Evolutionary conservation across 2,797 vertebrate species (phyloP).

Genomic region (Malacoraja senta): DNA sequence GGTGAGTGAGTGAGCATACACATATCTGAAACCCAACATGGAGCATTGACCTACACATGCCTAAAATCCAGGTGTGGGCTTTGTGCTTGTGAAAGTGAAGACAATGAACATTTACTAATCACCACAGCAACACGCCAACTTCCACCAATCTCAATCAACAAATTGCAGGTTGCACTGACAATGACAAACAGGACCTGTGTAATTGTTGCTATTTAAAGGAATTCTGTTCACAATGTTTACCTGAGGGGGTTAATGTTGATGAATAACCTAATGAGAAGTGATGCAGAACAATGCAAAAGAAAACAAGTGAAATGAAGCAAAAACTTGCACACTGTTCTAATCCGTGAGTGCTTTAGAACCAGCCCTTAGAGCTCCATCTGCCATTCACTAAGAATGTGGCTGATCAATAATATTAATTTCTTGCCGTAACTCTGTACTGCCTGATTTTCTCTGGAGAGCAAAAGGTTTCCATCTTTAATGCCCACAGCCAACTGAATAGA

Average conservation of each 20-base stretch:
- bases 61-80: not conserved
- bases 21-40: no score
- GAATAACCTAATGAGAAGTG: not conserved
- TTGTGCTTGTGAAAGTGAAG: not conserved
- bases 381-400: no score
- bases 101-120: not conserved
- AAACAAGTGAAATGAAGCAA: not conserved
- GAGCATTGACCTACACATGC: not conserved
- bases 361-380: no score
- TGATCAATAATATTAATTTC: no score
- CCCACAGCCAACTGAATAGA: no score
- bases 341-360: not conserved
- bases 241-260: not conserved
- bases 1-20: no score
- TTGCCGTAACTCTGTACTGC: no score
- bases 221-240: not conserved
- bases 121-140: not conserved
- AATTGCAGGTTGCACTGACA: not conserved
- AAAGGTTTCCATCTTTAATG: no score
- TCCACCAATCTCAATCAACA: not conserved
- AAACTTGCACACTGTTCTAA: not conserved
- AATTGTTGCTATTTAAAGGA: not conserved
- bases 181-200: not conserved
- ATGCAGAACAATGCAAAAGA: not conserved
- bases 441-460: no score